Percentiles rank a stretch among this genome's conserved stretches.
Evolutionary conservation across 2,888 invertebrate species (phyloP).

Genomic region (Erebia ligea): DNA sequence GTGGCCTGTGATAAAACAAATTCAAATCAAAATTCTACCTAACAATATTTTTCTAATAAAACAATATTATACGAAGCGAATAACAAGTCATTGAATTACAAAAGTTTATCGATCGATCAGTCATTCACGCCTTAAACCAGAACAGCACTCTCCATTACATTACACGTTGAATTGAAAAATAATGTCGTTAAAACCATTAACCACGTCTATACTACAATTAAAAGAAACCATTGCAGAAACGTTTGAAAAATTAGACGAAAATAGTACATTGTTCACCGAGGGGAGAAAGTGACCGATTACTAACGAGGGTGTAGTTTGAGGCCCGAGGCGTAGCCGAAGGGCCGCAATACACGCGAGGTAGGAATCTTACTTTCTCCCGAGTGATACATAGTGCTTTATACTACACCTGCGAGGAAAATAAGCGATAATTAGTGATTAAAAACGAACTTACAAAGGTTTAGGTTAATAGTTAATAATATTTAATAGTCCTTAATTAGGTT

Average conservation of each 20-base stretch:
- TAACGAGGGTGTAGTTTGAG: too few species aligned
- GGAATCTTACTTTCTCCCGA: too few species aligned
- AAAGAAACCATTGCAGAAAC: background rate
- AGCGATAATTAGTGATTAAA: too few species aligned
- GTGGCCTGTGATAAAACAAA: background rate
- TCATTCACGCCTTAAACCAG: background rate
- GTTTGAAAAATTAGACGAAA: background rate
- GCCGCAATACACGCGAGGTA: too few species aligned
- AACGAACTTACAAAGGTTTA: too few species aligned
- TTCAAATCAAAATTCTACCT: background rate
- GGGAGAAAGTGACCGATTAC: too few species aligned
- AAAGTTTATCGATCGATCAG: background rate
- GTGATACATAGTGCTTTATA: too few species aligned
- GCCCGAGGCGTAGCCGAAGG: too few species aligned
- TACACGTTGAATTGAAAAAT: background rate
- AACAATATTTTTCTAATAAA: background rate
- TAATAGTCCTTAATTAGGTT: too few species aligned
- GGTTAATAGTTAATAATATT: too few species aligned
- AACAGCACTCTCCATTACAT: background rate
- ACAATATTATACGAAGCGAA: background rate
- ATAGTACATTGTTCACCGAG: too few species aligned
- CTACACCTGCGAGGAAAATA: too few species aligned
- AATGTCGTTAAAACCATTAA: background rate
- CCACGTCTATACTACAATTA: background rate
- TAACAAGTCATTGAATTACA: background rate